Conservation (phyloP, 2,797 vertebrate genomes). For the Melanotaenia boesemani region DNA sequence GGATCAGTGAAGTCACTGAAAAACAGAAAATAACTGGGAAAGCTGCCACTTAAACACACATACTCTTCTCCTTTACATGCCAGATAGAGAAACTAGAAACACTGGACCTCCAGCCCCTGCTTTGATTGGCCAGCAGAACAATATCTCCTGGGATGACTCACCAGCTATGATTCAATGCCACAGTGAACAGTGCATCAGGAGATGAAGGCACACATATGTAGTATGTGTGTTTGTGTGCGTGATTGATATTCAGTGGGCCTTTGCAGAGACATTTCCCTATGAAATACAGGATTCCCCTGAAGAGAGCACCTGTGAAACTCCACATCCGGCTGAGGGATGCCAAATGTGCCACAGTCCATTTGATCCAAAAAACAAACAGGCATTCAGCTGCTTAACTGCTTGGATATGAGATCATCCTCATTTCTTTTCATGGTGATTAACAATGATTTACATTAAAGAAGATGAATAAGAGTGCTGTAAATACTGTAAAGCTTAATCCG, state of each 20-base stretch:
- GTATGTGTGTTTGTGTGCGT: slow-evolving; percentile 20
- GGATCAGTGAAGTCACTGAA: slow-evolving; percentile 3
- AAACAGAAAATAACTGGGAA: slow-evolving; percentile 16
- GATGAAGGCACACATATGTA: slow-evolving; percentile 40
- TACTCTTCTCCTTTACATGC: slow-evolving; percentile 14
- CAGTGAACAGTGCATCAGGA: slow-evolving; percentile 64
- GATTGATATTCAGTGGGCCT: slow-evolving; percentile 67
- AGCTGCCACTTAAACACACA: slow-evolving; percentile 15
- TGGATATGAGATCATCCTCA: slow-evolving; percentile 8
- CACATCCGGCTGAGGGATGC: slow-evolving; percentile 29
- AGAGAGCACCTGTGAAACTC: slow-evolving; percentile 56
- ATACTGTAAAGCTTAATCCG: slow-evolving; percentile 7
- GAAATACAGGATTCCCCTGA: slow-evolving; percentile 59
- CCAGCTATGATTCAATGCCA: slow-evolving; percentile 63
- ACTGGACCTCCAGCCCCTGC: slow-evolving; percentile 52
- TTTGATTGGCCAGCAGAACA: slow-evolving; percentile 66
- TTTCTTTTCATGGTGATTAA: slow-evolving; percentile 24
- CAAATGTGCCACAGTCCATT: slow-evolving; percentile 30
- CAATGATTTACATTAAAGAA: slow-evolving; percentile 25
- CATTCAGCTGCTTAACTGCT: neutral
- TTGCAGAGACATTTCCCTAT: slow-evolving; percentile 60
- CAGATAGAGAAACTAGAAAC: slow-evolving; percentile 40
- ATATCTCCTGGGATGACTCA: slow-evolving; percentile 72
- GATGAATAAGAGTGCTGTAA: slow-evolving; percentile 21
- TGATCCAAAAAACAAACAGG: slow-evolving; percentile 25